Evolutionary conservation across 1,140 invertebrate species (phyloP).

Genomic region (Melipona quadrifasciata): DNA sequence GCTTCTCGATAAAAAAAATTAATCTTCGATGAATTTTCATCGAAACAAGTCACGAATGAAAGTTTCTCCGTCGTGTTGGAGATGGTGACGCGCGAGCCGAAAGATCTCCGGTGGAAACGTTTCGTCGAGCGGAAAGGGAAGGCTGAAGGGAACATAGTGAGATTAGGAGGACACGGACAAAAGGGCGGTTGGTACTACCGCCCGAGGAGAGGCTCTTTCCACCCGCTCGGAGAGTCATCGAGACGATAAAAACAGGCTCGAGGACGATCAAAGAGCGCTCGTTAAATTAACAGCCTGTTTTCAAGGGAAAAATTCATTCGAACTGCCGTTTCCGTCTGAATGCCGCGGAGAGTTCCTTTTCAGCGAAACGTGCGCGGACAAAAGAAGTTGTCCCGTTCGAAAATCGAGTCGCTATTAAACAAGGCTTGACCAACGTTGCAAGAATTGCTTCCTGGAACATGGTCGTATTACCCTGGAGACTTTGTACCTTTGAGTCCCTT

Average conservation of each 20-base stretch:
- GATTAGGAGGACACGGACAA: constrained; percentile 42
- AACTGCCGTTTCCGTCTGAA: neutral
- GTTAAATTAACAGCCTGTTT: constrained; percentile 56
- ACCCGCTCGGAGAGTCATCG: constrained; percentile 6
- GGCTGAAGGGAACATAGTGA: constrained; percentile 36
- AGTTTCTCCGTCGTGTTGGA: too few relatives aligned
- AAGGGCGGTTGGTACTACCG: constrained; percentile 11
- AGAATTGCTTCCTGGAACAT: neutral
- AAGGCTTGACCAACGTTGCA: neutral
- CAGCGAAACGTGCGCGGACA: neutral
- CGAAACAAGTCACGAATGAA: too few relatives aligned
- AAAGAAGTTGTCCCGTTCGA: neutral
- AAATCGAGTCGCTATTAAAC: neutral
- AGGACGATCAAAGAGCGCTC: constrained; percentile 56
- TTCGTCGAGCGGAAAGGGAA: constrained; percentile 13
- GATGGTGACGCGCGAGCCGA: too few relatives aligned
- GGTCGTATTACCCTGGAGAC: neutral
- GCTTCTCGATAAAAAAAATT: too few relatives aligned
- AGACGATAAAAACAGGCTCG: constrained; percentile 43
- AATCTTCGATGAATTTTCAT: too few relatives aligned
- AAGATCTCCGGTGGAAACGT: too few relatives aligned
- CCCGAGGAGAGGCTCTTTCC: neutral
- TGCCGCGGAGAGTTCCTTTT: neutral
- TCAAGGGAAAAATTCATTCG: constrained; percentile 52
- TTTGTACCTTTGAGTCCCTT: neutral